A percentile compares a stretch with the other conserved stretches of the same genome.
Conservation (phyloP, 2,797 vertebrate species). For the Poecilia wingei region DNA sequence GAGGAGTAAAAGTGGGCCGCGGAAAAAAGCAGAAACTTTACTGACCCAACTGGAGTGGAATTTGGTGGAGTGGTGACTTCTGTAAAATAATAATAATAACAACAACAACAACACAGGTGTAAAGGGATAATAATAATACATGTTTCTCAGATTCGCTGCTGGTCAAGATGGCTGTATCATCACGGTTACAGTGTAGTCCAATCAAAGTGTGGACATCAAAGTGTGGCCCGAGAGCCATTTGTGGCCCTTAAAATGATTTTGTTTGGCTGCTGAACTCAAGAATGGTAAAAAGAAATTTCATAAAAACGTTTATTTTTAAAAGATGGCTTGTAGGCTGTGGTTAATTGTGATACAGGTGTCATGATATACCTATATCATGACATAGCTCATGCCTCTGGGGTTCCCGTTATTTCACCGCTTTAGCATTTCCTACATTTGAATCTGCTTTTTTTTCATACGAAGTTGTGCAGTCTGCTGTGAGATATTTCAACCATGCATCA, state of each 20-base stretch:
- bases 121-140: neutral
- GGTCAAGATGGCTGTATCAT: neutral
- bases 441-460: neutral
- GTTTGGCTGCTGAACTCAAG: too few species aligned
- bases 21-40: slow-evolving; percentile 3
- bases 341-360: neutral
- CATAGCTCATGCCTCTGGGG: too few species aligned
- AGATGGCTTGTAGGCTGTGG: too few species aligned
- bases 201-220: neutral
- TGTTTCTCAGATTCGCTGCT: neutral
- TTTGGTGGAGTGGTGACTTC: neutral
- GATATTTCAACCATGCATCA: neutral
- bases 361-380: too few species aligned
- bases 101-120: too few species aligned
- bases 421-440: too few species aligned
- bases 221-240: too few species aligned
- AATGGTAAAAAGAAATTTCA: too few species aligned
- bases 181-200: neutral
- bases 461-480: neutral
- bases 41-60: neutral
- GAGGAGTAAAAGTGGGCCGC: slow-evolving; percentile 20
- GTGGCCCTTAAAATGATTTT: too few species aligned
- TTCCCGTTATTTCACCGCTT: neutral
- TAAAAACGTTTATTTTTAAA: too few species aligned
- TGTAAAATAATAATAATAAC: neutral